Evolutionary conservation across 1,140 invertebrate genomes (phyloP).

Genomic region (Araneus ventricosus): DNA sequence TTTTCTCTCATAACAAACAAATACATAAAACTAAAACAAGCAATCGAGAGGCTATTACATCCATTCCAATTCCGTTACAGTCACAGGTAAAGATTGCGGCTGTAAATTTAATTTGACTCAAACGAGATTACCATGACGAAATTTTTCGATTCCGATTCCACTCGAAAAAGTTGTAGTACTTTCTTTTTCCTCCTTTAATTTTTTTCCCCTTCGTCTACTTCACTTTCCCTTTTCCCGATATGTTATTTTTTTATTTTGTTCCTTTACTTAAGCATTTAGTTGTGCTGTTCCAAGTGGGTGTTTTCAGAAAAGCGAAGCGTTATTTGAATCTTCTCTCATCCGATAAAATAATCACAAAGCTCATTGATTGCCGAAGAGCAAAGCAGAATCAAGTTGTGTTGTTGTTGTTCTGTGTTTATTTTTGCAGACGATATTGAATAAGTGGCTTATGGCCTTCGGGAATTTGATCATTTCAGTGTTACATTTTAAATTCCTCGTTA

Average conservation of each 20-base stretch:
- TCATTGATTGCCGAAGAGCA: slow-evolving; percentile 41
- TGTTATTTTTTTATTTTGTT: not conserved
- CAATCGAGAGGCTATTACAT: slow-evolving; percentile 57
- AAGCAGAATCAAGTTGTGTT: not conserved
- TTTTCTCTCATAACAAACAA: slow-evolving; percentile 52
- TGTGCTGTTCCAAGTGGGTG: slow-evolving; percentile 9
- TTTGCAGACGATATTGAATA: slow-evolving; percentile 52
- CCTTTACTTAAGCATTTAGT: not conserved
- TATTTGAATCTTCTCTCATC: slow-evolving; percentile 47
- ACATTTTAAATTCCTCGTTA: slow-evolving; percentile 27
- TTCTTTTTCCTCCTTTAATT: not conserved
- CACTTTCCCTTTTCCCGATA: slow-evolving; percentile 52
- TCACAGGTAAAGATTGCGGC: slow-evolving; percentile 57
- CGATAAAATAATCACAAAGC: slow-evolving; percentile 59
- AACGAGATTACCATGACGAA: slow-evolving; percentile 68
- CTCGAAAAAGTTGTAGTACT: slow-evolving; percentile 4
- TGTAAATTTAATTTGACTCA: slow-evolving; percentile 70
- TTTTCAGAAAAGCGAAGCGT: slow-evolving; percentile 11
- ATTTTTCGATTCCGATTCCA: slow-evolving; percentile 63
- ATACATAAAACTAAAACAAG: slow-evolving; percentile 50
- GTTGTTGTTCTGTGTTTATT: slow-evolving; percentile 19
- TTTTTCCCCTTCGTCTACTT: slow-evolving; percentile 1
- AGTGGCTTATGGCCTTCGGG: slow-evolving; percentile 24
- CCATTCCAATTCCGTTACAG: slow-evolving; percentile 65
- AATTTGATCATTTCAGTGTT: not conserved